Evolutionary conservation across 2,888 invertebrate genomes (phyloP).

Genomic region (Orthosia incerta): DNA sequence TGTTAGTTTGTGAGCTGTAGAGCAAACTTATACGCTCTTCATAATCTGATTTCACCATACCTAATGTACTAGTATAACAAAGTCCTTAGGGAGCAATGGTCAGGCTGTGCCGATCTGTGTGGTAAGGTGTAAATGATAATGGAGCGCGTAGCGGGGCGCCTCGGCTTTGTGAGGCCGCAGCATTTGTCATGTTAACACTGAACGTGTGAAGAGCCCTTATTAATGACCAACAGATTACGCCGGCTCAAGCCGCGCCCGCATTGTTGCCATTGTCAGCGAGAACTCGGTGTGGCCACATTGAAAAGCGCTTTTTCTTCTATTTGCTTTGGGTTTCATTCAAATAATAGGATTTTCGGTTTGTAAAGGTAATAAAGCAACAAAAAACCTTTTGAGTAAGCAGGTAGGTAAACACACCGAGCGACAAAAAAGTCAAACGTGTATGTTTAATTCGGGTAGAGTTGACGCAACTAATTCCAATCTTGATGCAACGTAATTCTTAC

Average conservation of each 20-base stretch:
- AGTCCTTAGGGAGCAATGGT: constrained; percentile 51
- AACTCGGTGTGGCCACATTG: constrained; percentile 76
- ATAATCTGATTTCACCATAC: not conserved
- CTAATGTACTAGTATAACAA: constrained; percentile 43
- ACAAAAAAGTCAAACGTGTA: constrained; percentile 58
- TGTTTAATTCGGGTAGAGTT: constrained; percentile 43
- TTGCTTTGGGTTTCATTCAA: constrained; percentile 78
- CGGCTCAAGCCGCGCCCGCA: constrained; percentile 75
- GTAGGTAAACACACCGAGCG: constrained; percentile 62
- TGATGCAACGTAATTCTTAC: constrained; percentile 26
- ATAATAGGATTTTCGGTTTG: constrained; percentile 77
- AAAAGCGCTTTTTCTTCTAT: constrained; percentile 76
- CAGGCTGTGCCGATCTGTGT: constrained; percentile 65
- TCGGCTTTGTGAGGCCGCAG: constrained; percentile 78
- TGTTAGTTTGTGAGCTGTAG: not conserved
- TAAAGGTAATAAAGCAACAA: constrained; percentile 67
- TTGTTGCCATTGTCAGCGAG: constrained; percentile 79
- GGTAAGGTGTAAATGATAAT: constrained; percentile 78
- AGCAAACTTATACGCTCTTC: not conserved
- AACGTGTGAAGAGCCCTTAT: constrained; percentile 89
- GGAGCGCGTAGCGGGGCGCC: constrained; percentile 78
- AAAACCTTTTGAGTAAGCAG: constrained; percentile 65
- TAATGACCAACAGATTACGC: constrained; percentile 88
- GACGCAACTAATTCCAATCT: constrained; percentile 50
- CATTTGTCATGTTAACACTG: constrained; percentile 90